phyloP scores from a whole-genome alignment of 2,113 vertebrate genomes.

The Pygoscelis antarcticus region DNA sequence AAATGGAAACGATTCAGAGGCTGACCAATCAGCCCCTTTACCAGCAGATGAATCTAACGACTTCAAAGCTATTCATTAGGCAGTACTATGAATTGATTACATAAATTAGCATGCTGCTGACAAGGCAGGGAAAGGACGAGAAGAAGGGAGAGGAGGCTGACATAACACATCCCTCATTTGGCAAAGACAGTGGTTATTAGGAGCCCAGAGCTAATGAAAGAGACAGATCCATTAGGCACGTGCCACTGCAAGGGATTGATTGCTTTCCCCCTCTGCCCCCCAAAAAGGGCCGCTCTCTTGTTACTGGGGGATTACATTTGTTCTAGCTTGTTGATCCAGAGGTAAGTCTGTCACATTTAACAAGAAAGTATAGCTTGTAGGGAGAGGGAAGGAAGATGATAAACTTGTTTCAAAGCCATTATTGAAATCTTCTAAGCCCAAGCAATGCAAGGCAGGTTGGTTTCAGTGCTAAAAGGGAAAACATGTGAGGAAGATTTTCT shows the following conservation, averaged over 20 bases:
- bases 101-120: constrained; percentile 61
- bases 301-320: background rate
- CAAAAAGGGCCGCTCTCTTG: background rate
- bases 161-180: constrained; percentile 25
- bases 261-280: background rate
- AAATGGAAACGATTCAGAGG: constrained; percentile 26
- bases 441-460: background rate
- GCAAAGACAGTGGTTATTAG: constrained; percentile 46
- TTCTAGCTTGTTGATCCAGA: constrained; percentile 12
- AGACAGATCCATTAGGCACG: constrained; percentile 41
- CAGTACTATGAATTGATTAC: constrained; percentile 55
- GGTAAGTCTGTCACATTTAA: background rate
- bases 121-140: constrained; percentile 49
- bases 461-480: background rate
- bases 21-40: constrained; percentile 44
- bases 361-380: background rate
- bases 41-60: constrained; percentile 28
- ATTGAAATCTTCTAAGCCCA: background rate
- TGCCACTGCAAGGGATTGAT: background rate
- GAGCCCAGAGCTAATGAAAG: constrained; percentile 44
- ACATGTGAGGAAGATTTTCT: background rate
- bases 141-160: background rate
- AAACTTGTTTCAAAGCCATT: background rate
- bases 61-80: constrained; percentile 66
- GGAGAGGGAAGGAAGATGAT: background rate